A percentile compares a stretch with the other conserved stretches of the same genome.
These are phyloP conservation scores for Lydus trimaculatus DNA, from an alignment of 2,888 invertebrate species.

Conservation along the genomic window DNA sequence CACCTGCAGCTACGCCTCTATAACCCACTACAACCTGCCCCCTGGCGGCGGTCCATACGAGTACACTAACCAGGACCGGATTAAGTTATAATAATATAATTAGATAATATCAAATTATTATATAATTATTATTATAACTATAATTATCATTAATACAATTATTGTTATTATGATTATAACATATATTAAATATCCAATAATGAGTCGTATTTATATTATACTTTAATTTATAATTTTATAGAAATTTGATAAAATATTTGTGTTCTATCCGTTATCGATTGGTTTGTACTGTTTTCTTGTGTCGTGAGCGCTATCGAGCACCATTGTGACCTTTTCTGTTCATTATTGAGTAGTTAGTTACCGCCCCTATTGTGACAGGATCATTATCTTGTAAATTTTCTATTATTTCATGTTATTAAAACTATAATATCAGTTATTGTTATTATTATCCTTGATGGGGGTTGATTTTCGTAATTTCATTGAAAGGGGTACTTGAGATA, in stretches of 20 bases:
- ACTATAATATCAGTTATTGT: not conserved
- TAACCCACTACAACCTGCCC: slow-evolving; percentile 56
- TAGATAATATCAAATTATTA: not conserved
- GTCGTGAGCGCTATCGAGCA: not conserved
- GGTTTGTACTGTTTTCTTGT: not conserved
- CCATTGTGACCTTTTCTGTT: not conserved
- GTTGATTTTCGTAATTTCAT: slow-evolving; percentile 26
- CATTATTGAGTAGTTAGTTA: not conserved
- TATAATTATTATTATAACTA: not conserved
- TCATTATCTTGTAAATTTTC: not conserved
- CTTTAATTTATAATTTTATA: too few relatives aligned
- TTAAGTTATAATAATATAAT: not conserved
- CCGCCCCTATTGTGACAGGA: not conserved
- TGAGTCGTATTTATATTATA: too few relatives aligned
- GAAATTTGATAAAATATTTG: not conserved
- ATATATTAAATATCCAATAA: too few relatives aligned
- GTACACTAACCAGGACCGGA: slow-evolving; percentile 17
- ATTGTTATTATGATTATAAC: too few relatives aligned
- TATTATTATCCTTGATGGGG: not conserved
- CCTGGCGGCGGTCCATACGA: slow-evolving; percentile 48
- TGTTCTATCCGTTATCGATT: not conserved
- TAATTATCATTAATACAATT: not conserved
- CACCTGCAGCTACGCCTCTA: slow-evolving; percentile 59
- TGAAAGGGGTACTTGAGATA: slow-evolving; percentile 23
- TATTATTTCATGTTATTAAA: not conserved